Conservation (phyloP, 2,888 invertebrate genomes). For the Leucophora obtusa region DNA sequence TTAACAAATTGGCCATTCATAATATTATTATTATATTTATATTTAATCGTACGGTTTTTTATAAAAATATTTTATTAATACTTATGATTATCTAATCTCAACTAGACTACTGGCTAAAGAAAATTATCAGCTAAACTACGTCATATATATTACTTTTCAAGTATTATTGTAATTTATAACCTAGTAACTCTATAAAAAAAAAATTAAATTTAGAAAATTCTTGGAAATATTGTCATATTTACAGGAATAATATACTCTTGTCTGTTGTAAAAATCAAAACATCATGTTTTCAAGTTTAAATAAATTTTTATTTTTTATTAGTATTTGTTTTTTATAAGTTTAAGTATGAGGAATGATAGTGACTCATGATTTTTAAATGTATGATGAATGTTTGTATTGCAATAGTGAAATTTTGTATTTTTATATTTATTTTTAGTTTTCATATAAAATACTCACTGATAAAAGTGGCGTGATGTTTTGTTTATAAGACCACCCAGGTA, state of each 20-base stretch:
- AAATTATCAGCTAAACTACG: background rate
- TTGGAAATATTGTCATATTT: background rate
- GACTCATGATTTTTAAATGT: background rate
- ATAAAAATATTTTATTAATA: too few species aligned
- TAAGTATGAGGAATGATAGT: background rate
- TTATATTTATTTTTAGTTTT: background rate
- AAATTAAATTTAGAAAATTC: background rate
- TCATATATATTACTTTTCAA: background rate
- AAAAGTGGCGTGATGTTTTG: slow-evolving; percentile 60
- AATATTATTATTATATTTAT: background rate
- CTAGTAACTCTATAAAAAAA: background rate
- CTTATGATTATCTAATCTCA: background rate
- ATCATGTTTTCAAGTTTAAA: too few species aligned
- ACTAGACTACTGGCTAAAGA: background rate
- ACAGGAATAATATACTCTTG: background rate
- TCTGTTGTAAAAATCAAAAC: background rate
- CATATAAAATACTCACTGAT: slow-evolving; percentile 7
- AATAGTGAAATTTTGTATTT: slow-evolving; percentile 14
- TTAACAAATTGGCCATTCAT: too few species aligned
- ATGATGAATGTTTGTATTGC: background rate
- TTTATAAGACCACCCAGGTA: too few species aligned
- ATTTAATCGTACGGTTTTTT: background rate
- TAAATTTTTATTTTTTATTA: background rate
- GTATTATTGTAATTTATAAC: background rate
- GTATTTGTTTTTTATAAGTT: background rate